Base-by-base conservation (phyloP, 53 echinoderm and acorn worm species). In the Holothuria leucospilota region DNA sequence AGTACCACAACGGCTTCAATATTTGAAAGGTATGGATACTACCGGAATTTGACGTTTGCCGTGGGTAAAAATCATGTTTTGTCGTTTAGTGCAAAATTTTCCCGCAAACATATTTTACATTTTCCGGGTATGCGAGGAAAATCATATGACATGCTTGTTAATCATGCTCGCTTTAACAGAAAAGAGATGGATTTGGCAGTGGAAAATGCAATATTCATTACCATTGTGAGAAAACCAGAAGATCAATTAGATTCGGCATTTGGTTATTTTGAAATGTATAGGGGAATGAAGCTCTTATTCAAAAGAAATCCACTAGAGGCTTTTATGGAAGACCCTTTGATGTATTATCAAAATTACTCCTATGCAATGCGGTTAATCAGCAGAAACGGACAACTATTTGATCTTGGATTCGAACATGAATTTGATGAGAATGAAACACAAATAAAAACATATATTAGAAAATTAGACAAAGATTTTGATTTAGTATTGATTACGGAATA, bases 401-500 rank as follows among this genome's bases (percentile, higher is more conserved):
- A 89, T 26, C 65, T 91, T 25, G 94, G 94, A 11, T 77, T 94
- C 9, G 77, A 82, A 30, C 68, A 84, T 28, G 60, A 70, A 10
- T 20, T 62, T 40, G 86, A 88, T 65, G 71, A 89, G 26, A 78
- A 86, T 64, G 25, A 34, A 20, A 6, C 8, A 14, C 82, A 61
- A 74, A 86, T 86, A 51, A 34, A 77, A 90, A 24, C 40, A 21
- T 15, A 77, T 58, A 39, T 89, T 94, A 51, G 24, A 59, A 2
- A 63, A 16, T 40, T 94, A 20, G 82, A 74, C 16, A 58, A 78
- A 26, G 83, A 91, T 25, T 86, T 94, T 14, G 84, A 94, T 70
- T 58, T 94, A 5, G 86, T 94, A 25, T 18, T 94, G 65, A 84
- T 94, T 9, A 86, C 59, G 2, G 91, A 94, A 59, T 94, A 94